Evolutionary conservation across 2,797 vertebrate genomes (phyloP).

Genomic region (Sebastolobus altivelis): DNA sequence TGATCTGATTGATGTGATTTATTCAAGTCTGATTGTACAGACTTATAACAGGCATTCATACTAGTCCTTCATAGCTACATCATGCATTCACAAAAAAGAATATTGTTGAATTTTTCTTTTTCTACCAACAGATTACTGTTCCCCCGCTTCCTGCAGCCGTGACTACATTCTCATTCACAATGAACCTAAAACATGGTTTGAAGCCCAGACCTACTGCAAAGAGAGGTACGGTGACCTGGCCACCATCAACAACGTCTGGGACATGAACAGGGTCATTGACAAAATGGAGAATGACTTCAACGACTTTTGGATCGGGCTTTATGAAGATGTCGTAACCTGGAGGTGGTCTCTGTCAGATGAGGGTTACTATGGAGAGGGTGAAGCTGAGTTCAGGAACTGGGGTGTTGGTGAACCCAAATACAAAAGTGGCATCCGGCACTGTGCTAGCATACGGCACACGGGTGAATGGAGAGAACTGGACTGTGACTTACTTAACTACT

Average conservation of each 20-base stretch:
- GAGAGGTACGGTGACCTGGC: conserved; percentile 22
- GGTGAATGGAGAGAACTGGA: conserved; percentile 31
- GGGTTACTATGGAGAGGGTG: background rate
- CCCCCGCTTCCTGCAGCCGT: background rate
- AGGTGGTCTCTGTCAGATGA: conserved; percentile 4
- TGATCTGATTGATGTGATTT: background rate
- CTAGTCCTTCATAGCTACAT: background rate
- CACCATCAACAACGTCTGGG: background rate
- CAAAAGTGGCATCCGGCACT: background rate
- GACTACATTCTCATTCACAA: conserved; percentile 7
- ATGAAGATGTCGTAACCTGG: conserved; percentile 15
- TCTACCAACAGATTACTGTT: conserved; percentile 15
- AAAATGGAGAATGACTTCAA: background rate
- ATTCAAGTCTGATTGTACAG: background rate
- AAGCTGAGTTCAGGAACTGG: conserved; percentile 32
- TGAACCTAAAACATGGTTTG: conserved; percentile 23
- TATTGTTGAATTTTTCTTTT: background rate
- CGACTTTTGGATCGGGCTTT: conserved; percentile 40
- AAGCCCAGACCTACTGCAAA: conserved; percentile 37
- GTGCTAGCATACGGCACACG: conserved; percentile 1
- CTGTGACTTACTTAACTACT: conserved; percentile 12
- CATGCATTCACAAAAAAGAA: background rate
- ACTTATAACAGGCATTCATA: background rate
- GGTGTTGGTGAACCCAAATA: background rate
- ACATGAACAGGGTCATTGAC: conserved; percentile 17